phyloP scores from a whole-genome alignment of 1,140 invertebrate species.

The Drosophila ananassae region DNA sequence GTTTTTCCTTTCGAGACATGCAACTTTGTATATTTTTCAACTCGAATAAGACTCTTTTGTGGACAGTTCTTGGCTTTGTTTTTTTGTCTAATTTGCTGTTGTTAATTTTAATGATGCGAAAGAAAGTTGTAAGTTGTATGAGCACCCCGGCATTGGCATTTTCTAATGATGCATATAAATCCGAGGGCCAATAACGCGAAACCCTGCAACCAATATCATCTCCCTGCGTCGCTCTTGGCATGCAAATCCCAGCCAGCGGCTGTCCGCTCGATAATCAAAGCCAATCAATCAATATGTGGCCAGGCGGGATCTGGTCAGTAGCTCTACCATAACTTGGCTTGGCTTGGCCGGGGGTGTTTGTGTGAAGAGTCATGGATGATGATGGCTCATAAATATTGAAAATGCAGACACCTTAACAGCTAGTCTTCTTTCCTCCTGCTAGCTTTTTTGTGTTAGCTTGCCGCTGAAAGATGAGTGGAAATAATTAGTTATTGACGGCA shows the following conservation, averaged over 20 bases:
- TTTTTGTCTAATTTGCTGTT: constrained; percentile 36
- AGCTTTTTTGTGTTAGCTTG: neutral
- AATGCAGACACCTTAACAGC: constrained; percentile 46
- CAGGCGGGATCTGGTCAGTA: constrained; percentile 18
- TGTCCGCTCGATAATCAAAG: constrained; percentile 42
- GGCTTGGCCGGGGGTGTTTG: neutral
- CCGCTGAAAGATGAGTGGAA: constrained; percentile 46
- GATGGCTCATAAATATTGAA: constrained; percentile 50
- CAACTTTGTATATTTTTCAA: constrained; percentile 28
- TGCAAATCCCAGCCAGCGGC: constrained; percentile 45
- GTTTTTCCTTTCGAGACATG: constrained; percentile 27
- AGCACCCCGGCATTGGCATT: constrained; percentile 12
- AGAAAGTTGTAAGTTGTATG: constrained; percentile 31
- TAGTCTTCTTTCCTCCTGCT: constrained; percentile 1
- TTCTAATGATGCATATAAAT: constrained; percentile 55
- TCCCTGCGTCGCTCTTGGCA: constrained; percentile 23
- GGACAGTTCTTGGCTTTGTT: constrained; percentile 39
- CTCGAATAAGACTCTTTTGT: constrained; percentile 7
- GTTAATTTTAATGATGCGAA: constrained; percentile 50
- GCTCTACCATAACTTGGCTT: neutral
- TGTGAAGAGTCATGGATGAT: constrained; percentile 14
- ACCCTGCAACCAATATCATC: constrained; percentile 35
- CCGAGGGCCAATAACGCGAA: constrained; percentile 23
- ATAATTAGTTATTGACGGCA: constrained; percentile 54
- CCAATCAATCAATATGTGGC: constrained; percentile 44